Evolutionary conservation across 2,888 invertebrate genomes (phyloP).

Genomic region (Drosophila merina): DNA sequence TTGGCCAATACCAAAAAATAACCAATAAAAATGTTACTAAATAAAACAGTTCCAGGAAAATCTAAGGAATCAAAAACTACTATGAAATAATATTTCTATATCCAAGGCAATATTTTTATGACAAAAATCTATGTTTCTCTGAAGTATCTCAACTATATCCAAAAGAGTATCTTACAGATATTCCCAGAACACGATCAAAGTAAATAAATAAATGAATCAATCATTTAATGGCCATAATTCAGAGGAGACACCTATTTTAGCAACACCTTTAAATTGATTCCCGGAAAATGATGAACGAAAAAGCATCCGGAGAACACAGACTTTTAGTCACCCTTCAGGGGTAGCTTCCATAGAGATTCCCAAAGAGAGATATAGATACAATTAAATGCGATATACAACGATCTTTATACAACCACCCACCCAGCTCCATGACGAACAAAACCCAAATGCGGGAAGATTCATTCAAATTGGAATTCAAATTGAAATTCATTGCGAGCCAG

Average conservation of each 20-base stretch:
- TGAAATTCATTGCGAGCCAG: conserved; percentile 1
- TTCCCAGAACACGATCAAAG: not conserved
- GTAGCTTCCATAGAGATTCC: not conserved
- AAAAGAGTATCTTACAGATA: not conserved
- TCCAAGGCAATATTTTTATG: too few species aligned
- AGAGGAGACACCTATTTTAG: not conserved
- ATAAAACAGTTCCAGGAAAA: not conserved
- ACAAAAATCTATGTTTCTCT: too few species aligned
- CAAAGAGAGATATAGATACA: not conserved
- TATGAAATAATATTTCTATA: too few species aligned
- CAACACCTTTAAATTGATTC: not conserved
- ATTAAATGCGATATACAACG: not conserved
- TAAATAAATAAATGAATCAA: not conserved
- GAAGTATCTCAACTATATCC: too few species aligned
- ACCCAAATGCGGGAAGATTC: conserved; percentile 32
- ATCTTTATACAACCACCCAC: conserved; percentile 23
- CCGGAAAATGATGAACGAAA: conserved; percentile 1
- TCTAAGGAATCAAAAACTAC: not conserved
- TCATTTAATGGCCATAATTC: not conserved
- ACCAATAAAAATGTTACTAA: not conserved
- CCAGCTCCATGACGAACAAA: conserved; percentile 41
- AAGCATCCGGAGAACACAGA: not conserved
- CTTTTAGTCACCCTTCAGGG: not conserved
- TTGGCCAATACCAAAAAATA: not conserved
- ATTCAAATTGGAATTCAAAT: conserved; percentile 22